These are phyloP conservation scores for Drosophila fungiperda DNA, from an alignment of 2,888 invertebrate genomes.

Conservation along the genomic window DNA sequence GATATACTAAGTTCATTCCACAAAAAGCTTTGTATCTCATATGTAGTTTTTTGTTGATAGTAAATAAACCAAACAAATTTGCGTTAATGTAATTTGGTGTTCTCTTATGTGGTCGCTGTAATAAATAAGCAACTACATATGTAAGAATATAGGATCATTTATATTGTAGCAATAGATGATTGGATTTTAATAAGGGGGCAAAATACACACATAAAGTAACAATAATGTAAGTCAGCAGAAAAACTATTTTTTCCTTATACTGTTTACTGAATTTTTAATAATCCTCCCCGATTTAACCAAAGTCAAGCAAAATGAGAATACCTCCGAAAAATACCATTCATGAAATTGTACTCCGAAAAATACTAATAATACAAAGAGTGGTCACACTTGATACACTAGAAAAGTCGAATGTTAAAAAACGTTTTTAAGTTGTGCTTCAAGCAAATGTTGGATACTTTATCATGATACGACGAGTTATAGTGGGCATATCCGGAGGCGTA, in stretches of 20 bases:
- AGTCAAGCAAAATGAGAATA: not conserved
- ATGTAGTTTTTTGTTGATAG: not conserved
- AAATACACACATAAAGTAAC: not conserved
- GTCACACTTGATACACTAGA: conserved; percentile 1
- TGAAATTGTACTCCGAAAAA: conserved; percentile 17
- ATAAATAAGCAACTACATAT: not conserved
- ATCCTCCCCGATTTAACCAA: not conserved
- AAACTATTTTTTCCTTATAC: no score
- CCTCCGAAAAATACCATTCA: not conserved
- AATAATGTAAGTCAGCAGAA: not conserved
- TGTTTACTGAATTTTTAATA: not conserved
- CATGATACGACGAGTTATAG: conserved; percentile 87
- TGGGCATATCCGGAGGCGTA: conserved; percentile 97
- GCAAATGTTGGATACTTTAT: conserved; percentile 6
- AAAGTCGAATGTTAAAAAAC: conserved; percentile 2
- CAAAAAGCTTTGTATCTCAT: not conserved
- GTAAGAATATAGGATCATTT: not conserved
- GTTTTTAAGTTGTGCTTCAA: not conserved
- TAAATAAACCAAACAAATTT: not conserved
- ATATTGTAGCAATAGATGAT: not conserved
- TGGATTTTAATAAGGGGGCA: not conserved
- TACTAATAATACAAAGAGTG: conserved; percentile 1
- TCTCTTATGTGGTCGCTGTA: not conserved
- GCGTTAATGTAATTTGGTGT: not conserved
- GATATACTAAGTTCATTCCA: conserved; percentile 21